Percentiles rank a stretch among this genome's conserved stretches.
Evolutionary conservation across 2,888 invertebrate genomes (phyloP).

Genomic region (Ornithoptera priamus): DNA sequence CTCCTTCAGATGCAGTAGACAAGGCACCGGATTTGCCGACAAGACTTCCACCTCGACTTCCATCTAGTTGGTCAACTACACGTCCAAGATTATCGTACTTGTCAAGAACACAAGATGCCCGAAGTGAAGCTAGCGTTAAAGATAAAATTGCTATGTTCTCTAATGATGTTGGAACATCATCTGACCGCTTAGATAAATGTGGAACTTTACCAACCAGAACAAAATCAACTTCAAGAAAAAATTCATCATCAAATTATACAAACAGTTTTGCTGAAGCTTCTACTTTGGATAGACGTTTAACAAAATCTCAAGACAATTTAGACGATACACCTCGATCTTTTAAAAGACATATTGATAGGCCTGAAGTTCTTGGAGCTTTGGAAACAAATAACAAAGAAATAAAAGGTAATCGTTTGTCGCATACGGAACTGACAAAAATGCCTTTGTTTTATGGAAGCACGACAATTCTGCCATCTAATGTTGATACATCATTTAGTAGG

Average conservation of each 20-base stretch:
- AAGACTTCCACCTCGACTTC: conserved; percentile 60
- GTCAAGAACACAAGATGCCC: conserved; percentile 86
- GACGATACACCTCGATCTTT: conserved; percentile 71
- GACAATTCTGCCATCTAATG: conserved; percentile 57
- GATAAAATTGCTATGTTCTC: conserved; percentile 95
- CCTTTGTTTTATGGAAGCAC: conserved; percentile 74
- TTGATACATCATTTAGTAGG: conserved; percentile 54
- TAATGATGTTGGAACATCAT: conserved; percentile 65
- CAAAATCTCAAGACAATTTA: conserved; percentile 75
- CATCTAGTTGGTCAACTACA: conserved; percentile 52
- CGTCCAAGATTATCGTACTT: conserved; percentile 66
- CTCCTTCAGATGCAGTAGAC: conserved; percentile 85
- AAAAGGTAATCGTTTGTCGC: conserved; percentile 40
- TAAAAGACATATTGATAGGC: conserved; percentile 63
- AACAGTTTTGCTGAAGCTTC: conserved; percentile 60
- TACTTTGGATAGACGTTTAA: conserved; percentile 68
- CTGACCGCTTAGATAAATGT: conserved; percentile 68
- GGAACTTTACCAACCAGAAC: conserved; percentile 62
- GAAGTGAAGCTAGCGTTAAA: conserved; percentile 89
- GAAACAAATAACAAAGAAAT: conserved; percentile 53
- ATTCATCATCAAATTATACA: conserved; percentile 46
- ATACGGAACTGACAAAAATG: conserved; percentile 50
- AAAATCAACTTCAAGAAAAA: conserved; percentile 55
- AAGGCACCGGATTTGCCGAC: conserved; percentile 65
- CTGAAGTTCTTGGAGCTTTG: conserved; percentile 77